phyloP scores from a whole-genome alignment of 1,140 invertebrate species.

The Pissodes strobi region DNA sequence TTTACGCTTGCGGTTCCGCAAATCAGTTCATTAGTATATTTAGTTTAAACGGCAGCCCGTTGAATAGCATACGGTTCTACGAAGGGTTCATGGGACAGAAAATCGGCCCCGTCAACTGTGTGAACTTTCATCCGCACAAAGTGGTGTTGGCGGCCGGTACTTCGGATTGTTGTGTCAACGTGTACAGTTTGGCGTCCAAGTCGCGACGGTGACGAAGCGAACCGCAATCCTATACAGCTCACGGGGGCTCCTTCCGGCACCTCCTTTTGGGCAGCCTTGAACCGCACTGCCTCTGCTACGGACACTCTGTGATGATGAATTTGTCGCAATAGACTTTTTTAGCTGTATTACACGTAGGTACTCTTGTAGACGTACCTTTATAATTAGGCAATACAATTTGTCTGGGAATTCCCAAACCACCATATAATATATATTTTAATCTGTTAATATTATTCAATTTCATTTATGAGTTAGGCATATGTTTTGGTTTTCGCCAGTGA shows the following conservation, averaged over 20 bases:
- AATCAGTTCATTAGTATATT: conserved; percentile 83
- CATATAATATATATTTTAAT: too few relatives aligned
- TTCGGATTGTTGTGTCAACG: conserved; percentile 75
- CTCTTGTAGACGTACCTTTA: too few relatives aligned
- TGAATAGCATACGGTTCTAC: conserved; percentile 82
- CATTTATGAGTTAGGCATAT: too few relatives aligned
- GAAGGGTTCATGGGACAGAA: conserved; percentile 90
- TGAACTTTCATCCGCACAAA: conserved; percentile 85
- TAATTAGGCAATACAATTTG: too few relatives aligned
- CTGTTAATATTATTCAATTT: too few relatives aligned
- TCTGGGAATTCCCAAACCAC: too few relatives aligned
- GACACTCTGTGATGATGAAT: too few relatives aligned
- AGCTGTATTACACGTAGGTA: too few relatives aligned
- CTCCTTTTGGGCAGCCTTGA: conserved; percentile 36
- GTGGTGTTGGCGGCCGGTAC: conserved; percentile 76
- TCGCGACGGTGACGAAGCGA: conserved; percentile 65
- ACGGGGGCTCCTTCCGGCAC: conserved; percentile 30
- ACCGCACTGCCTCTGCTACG: conserved; percentile 4
- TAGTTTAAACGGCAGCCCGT: conserved; percentile 68
- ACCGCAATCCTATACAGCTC: conserved; percentile 48
- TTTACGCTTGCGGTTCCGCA: conserved; percentile 83
- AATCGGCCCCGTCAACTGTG: conserved; percentile 81
- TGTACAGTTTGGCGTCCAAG: conserved; percentile 68
- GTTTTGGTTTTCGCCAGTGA: too few relatives aligned
- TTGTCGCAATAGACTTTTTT: too few relatives aligned